A percentile compares a stretch with the other conserved stretches of the same genome.
These are phyloP conservation scores for Agapornis canus DNA, from an alignment of 2,797 vertebrate species.

Conservation along the genomic window DNA sequence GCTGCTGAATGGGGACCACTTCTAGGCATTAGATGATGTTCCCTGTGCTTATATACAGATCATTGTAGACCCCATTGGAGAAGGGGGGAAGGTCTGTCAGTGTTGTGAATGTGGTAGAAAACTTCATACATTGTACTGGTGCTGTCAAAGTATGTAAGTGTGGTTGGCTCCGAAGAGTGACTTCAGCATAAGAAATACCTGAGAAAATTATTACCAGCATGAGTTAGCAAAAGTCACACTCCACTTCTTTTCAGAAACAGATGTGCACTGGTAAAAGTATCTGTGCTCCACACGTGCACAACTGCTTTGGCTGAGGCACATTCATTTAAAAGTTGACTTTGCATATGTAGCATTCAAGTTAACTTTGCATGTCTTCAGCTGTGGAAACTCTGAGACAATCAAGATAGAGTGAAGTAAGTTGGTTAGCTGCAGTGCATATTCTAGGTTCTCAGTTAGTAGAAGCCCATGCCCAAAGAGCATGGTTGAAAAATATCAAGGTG, in stretches of 20 bases:
- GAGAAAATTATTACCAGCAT: background rate
- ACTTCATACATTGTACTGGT: background rate
- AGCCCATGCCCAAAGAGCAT: background rate
- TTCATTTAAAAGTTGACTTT: background rate
- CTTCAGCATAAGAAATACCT: background rate
- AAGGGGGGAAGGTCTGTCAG: background rate
- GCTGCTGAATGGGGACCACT: background rate
- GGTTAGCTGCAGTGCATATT: background rate
- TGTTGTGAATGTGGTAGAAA: background rate
- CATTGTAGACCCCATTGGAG: background rate
- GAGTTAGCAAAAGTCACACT: background rate
- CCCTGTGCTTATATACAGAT: background rate
- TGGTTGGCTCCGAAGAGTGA: background rate
- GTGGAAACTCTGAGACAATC: background rate
- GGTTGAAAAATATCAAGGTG: background rate
- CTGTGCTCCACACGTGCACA: background rate
- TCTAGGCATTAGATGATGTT: background rate
- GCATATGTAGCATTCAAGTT: background rate
- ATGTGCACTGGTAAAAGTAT: background rate
- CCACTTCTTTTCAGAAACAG: background rate
- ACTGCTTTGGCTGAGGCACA: background rate
- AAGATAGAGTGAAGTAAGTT: background rate
- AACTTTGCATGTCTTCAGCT: background rate
- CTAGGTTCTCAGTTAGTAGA: background rate
- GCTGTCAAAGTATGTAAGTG: background rate